These are phyloP conservation scores for Castor canadensis DNA, from an alignment of 2,113 vertebrate species.

Conservation along the genomic window DNA sequence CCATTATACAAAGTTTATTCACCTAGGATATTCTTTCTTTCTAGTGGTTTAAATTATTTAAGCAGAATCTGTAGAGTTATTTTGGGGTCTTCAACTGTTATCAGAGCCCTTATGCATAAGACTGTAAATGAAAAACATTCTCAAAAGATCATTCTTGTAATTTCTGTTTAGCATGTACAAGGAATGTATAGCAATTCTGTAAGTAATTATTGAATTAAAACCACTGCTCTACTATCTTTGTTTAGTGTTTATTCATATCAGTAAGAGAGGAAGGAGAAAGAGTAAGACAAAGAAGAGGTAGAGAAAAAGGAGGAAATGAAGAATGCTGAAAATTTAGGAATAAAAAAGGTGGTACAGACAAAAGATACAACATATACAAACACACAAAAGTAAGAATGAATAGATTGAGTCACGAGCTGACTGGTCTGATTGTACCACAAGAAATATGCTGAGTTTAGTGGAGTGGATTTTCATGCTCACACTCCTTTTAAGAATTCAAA, in stretches of 20 bases:
- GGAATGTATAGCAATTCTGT: neutral
- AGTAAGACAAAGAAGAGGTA: neutral
- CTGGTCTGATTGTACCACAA: neutral
- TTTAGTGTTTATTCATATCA: neutral
- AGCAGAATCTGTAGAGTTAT: neutral
- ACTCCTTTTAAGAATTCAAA: neutral
- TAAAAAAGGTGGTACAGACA: neutral
- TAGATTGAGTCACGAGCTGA: neutral
- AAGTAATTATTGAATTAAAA: constrained; percentile 34
- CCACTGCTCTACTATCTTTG: neutral
- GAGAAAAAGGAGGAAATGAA: neutral
- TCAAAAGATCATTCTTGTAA: constrained; percentile 34
- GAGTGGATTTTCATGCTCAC: neutral
- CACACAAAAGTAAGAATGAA: neutral
- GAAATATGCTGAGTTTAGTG: neutral
- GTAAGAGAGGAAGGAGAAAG: neutral
- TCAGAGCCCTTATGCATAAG: neutral
- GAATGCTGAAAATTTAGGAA: neutral
- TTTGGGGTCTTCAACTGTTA: neutral
- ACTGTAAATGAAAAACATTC: neutral
- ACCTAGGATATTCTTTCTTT: neutral
- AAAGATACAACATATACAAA: constrained; percentile 17
- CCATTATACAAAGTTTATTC: neutral
- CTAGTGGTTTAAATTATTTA: constrained; percentile 19
- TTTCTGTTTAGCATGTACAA: neutral